Evolutionary conservation across 2,797 vertebrate species (phyloP).

Genomic region (Hippocampus kuda): DNA sequence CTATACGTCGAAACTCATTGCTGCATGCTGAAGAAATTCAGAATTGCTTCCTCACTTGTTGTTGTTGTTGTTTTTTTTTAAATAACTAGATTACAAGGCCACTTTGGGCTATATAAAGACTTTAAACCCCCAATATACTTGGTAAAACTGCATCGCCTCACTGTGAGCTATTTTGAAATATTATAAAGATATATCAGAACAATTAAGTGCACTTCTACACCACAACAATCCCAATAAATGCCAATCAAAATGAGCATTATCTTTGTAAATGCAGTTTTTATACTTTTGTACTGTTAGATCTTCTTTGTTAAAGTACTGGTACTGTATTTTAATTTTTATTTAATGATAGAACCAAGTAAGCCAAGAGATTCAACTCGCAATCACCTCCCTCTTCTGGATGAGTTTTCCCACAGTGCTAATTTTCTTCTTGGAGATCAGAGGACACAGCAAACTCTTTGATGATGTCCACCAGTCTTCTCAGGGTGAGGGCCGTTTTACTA

Average conservation of each 20-base stretch:
- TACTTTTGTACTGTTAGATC: background rate
- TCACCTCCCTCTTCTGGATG: slow-evolving; percentile 79
- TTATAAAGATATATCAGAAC: background rate
- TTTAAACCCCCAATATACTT: background rate
- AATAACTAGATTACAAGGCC: background rate
- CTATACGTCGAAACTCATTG: background rate
- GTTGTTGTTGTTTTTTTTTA: background rate
- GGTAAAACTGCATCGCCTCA: background rate
- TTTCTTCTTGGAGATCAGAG: slow-evolving; percentile 81
- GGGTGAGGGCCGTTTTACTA: slow-evolving; percentile 60
- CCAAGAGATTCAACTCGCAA: slow-evolving; percentile 72
- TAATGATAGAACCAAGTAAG: slow-evolving; percentile 75
- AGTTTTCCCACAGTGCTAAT: slow-evolving; percentile 81
- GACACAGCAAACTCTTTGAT: slow-evolving; percentile 85
- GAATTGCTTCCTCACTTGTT: background rate
- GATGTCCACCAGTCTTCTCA: slow-evolving; percentile 62
- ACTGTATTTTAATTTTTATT: background rate
- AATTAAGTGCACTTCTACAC: background rate
- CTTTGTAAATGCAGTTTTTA: background rate
- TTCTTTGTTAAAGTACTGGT: background rate
- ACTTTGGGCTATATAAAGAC: background rate
- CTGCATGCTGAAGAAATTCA: background rate
- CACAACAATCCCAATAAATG: background rate
- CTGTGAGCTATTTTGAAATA: background rate
- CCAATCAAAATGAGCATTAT: background rate